Conservation (phyloP, 2,888 invertebrate species). For the Rhabditophanes sp. region DNA sequence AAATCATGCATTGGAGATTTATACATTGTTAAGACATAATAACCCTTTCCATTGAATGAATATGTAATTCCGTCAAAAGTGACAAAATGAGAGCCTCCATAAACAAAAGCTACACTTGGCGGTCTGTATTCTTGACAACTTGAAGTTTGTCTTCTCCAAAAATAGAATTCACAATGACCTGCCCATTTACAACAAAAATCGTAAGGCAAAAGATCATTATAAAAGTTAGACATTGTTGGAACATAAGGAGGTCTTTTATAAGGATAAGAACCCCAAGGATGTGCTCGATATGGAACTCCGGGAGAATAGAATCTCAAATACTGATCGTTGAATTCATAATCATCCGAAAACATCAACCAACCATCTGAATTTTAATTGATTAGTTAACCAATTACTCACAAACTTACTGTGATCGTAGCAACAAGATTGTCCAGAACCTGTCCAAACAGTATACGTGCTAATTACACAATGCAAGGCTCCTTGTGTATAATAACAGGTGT, state of each 20-base stretch:
- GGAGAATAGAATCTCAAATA: conserved; percentile 33
- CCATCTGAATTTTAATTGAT: conserved; percentile 77
- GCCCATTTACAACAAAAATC: conserved; percentile 67
- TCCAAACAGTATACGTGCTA: conserved; percentile 50
- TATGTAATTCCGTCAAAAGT: conserved; percentile 78
- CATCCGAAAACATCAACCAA: conserved; percentile 77
- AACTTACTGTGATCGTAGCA: conserved; percentile 88
- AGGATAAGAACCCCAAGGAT: conserved; percentile 20
- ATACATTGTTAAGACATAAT: conserved; percentile 60
- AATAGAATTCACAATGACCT: conserved; percentile 83
- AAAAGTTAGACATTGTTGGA: conserved; percentile 83
- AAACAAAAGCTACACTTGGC: conserved; percentile 68
- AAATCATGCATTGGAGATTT: conserved; percentile 27
- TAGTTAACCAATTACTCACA: conserved; percentile 71
- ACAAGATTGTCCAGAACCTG: conserved; percentile 66
- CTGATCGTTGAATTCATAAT: conserved; percentile 55
- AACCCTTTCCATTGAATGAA: conserved; percentile 83
- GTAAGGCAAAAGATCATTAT: conserved; percentile 70
- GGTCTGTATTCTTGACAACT: conserved; percentile 87
- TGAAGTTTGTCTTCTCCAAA: conserved; percentile 71
- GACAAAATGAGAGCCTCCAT: conserved; percentile 79
- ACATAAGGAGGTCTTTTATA: conserved; percentile 44
- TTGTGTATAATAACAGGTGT: conserved; percentile 70
- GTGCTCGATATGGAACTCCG: conserved; percentile 25
- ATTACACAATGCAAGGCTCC: conserved; percentile 80